phyloP scores from a whole-genome alignment of 1,140 invertebrate genomes.

The Pachyrhynchus sulphureomaculatus region DNA sequence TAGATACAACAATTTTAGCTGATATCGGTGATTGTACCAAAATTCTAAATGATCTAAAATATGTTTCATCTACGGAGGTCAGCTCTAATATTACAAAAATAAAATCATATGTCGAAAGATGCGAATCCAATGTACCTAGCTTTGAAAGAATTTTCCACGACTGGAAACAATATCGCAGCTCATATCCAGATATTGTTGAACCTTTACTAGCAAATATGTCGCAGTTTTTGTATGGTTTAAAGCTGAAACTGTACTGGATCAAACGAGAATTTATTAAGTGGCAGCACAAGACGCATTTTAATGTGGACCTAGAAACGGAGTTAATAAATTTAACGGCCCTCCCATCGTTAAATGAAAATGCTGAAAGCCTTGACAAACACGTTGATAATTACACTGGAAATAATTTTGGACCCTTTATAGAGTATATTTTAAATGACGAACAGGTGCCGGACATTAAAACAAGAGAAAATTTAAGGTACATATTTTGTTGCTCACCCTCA shows the following conservation, averaged over 20 bases:
- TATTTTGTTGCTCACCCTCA: too few relatives aligned
- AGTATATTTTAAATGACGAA: constrained; percentile 24
- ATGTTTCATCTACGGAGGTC: neutral
- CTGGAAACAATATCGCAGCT: constrained; percentile 57
- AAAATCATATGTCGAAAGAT: constrained; percentile 13
- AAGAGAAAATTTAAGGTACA: constrained; percentile 46
- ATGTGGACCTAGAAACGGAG: constrained; percentile 35
- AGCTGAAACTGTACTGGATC: constrained; percentile 53
- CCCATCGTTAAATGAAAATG: constrained; percentile 50
- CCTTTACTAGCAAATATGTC: constrained; percentile 61
- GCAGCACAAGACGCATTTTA: constrained; percentile 5
- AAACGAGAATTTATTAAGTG: constrained; percentile 24
- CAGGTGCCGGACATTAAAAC: constrained; percentile 38
- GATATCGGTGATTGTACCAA: neutral
- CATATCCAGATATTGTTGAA: constrained; percentile 68
- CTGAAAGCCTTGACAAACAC: constrained; percentile 50
- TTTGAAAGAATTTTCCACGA: constrained; percentile 51
- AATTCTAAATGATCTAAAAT: constrained; percentile 7
- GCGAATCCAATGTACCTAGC: constrained; percentile 32
- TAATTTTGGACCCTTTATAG: constrained; percentile 47
- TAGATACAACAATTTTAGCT: constrained; percentile 3
- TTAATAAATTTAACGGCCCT: constrained; percentile 54
- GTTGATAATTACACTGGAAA: constrained; percentile 51
- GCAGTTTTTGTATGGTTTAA: constrained; percentile 62
- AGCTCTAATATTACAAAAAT: constrained; percentile 3